phyloP scores from a whole-genome alignment of 2,113 vertebrate genomes.

The Bubo blakistoni region DNA sequence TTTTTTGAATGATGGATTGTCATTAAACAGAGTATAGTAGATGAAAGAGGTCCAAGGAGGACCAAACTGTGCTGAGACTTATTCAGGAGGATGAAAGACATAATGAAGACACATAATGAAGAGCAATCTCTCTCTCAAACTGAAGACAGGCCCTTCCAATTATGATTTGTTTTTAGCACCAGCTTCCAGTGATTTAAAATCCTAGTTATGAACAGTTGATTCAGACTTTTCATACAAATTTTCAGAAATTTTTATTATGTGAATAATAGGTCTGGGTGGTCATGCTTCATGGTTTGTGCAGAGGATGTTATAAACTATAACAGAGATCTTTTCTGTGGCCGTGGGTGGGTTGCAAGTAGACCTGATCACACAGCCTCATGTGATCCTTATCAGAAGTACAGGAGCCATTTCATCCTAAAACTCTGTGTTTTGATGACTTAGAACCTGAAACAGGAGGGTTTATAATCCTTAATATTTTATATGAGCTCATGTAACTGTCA shows the following conservation, averaged over 20 bases:
- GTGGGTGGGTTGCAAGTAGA: not conserved
- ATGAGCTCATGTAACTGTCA: not conserved
- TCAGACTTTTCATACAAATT: not conserved
- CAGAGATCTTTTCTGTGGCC: not conserved
- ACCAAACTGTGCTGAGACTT: conserved; percentile 37
- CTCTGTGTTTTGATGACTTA: not conserved
- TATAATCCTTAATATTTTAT: not conserved
- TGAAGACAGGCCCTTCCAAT: conserved; percentile 23
- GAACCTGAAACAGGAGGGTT: not conserved
- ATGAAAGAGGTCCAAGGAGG: conserved; percentile 49
- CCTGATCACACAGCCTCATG: not conserved
- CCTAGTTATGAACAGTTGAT: not conserved
- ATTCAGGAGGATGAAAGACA: conserved; percentile 18
- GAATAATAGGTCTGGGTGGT: not conserved
- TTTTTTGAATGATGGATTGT: conserved; percentile 49
- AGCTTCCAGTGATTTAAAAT: not conserved
- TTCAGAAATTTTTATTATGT: not conserved
- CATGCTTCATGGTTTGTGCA: not conserved
- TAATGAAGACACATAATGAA: conserved; percentile 51
- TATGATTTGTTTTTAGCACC: conserved; percentile 23
- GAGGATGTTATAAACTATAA: not conserved
- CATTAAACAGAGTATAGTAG: conserved; percentile 34
- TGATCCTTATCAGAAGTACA: not conserved
- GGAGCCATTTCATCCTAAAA: not conserved
- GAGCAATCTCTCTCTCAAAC: conserved; percentile 1